Evolutionary conservation across 2,888 invertebrate genomes (phyloP), one percentile per base, ranked within the genome.

Genomic region (Melanchra persicariae): DNA sequence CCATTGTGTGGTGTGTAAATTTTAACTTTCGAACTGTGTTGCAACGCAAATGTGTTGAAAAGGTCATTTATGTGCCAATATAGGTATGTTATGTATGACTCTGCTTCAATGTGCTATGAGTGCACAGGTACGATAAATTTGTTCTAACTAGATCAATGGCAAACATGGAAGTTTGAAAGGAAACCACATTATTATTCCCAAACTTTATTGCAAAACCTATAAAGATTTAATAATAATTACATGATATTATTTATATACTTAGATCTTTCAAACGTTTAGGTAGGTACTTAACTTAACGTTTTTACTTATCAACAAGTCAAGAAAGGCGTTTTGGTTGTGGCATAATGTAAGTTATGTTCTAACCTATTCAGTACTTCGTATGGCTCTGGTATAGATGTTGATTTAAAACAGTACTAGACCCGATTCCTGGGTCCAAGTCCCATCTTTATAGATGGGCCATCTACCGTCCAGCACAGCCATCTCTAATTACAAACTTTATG

Each of bases 181-280:
- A 73, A 83, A 70, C 61, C 61, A 81, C 77, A 74, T 45, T 22
- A 86, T 85, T 85, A 87, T 88, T 87, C 86, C 89, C 91, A 90
- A 91, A 90, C 79, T 93, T 93, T 92, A 92, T 90, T 88, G 87
- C 87, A 91, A 93, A 91, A 89, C 88, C 85, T 89, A 88, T 90
- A 90, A 85, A 91, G 89, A 91, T 91, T 87, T 61, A 62, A 68
- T 79, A 86, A 83, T 87, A 87, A 83, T 87, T 84, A 79, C 81
- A 76, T 77, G 81, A 40, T 2, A 60, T 69, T 26, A 55, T 68
- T 68, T 71, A 67, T 79, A 74, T 55, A 59, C 40, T 63, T 75
- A 71, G 70, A 75, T 73, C 81, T 81, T 77, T 84, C 52, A 81
- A 74, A 74, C 55, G 68, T 64, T 72, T 64, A 37, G 55, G 12